These are phyloP conservation scores for Neosilurus mollespiculum DNA, from an alignment of 2,797 vertebrate species.

Conservation along the genomic window DNA sequence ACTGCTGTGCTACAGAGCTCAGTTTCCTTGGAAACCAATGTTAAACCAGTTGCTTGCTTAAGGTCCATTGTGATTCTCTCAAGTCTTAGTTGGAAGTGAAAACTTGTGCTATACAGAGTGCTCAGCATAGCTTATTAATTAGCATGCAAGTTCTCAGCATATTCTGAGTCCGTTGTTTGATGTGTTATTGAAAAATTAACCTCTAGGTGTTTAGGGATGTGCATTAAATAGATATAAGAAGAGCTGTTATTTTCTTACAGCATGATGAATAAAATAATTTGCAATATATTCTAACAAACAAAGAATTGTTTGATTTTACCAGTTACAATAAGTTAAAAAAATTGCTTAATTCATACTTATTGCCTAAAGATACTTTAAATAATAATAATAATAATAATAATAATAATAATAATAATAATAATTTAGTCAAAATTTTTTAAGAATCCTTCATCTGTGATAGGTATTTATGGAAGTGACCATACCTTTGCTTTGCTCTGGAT, in stretches of 20 bases:
- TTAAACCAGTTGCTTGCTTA: conserved; percentile 4
- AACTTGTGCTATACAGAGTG: background rate
- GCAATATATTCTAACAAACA: background rate
- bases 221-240: background rate
- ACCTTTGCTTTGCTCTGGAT: too few species aligned
- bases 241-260: background rate
- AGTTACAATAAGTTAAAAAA: too few species aligned
- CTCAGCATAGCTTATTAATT: background rate
- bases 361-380: background rate
- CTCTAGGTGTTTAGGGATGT: background rate
- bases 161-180: background rate
- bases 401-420: too few species aligned
- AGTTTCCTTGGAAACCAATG: conserved; percentile 38
- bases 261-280: background rate
- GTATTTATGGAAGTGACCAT: too few species aligned
- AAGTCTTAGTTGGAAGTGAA: background rate
- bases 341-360: background rate
- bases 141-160: background rate
- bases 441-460: too few species aligned
- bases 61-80: background rate
- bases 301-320: background rate
- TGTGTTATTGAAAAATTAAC: background rate
- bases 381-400: background rate
- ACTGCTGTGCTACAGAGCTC: background rate
- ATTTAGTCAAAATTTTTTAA: too few species aligned